Percentiles rank a stretch among this genome's conserved stretches.
Evolutionary conservation across 2,113 vertebrate species (phyloP).

Genomic region (Zosterops lateralis): DNA sequence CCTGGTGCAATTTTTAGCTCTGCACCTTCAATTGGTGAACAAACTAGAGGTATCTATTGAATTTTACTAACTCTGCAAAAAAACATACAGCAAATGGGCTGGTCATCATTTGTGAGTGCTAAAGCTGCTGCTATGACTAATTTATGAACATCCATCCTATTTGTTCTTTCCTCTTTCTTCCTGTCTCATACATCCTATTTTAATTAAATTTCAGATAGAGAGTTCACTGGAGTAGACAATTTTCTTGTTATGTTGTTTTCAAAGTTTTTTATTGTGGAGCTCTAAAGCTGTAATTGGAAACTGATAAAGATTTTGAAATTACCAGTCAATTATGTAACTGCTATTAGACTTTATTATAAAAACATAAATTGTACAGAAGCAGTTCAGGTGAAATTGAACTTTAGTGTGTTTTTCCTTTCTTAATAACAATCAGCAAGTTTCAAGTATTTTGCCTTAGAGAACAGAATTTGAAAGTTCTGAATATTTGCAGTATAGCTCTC

Average conservation of each 20-base stretch:
- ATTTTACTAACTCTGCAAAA: not conserved
- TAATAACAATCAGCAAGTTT: not conserved
- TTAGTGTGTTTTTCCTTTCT: not conserved
- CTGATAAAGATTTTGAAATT: conserved; percentile 16
- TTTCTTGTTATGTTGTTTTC: conserved; percentile 15
- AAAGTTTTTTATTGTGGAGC: not conserved
- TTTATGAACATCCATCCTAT: conserved; percentile 34
- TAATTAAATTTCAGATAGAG: conserved; percentile 34
- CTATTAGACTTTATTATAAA: not conserved
- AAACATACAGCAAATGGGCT: not conserved
- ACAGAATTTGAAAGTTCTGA: not conserved
- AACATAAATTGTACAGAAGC: not conserved
- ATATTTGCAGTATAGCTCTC: not conserved
- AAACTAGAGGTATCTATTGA: not conserved
- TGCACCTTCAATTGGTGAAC: not conserved
- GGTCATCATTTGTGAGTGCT: not conserved
- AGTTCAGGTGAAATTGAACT: not conserved
- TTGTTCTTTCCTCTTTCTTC: conserved; percentile 33
- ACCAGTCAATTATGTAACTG: not conserved
- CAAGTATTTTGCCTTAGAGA: not conserved
- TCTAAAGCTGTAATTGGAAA: not conserved
- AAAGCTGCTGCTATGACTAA: conserved; percentile 34
- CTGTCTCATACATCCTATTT: conserved; percentile 2
- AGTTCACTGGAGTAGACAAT: not conserved
- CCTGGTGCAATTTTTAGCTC: not conserved